Percentiles rank a stretch among this genome's conserved stretches.
Conservation (phyloP, 1,140 invertebrate species). For the Nasonia longicornis region DNA sequence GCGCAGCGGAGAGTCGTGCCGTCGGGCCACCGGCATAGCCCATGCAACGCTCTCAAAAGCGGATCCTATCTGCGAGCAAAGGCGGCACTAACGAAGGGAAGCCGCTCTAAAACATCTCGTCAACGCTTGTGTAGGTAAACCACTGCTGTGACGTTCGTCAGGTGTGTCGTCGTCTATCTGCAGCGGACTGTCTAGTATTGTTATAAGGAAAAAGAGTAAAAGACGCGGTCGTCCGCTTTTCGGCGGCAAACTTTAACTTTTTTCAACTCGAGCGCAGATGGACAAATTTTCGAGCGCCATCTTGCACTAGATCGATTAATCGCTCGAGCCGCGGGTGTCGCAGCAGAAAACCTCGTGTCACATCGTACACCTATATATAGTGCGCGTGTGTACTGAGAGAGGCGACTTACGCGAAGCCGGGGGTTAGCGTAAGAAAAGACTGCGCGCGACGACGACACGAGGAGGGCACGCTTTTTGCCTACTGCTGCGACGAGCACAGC, state of each 20-base stretch:
- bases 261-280: too few relatives aligned
- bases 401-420: too few relatives aligned
- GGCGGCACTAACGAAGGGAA: conserved; percentile 21
- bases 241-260: too few relatives aligned
- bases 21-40: neutral
- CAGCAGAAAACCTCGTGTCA: too few relatives aligned
- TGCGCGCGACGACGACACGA: neutral
- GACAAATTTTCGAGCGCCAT: neutral
- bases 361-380: too few relatives aligned
- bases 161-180: too few relatives aligned
- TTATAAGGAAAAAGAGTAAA: too few relatives aligned
- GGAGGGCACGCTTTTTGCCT: neutral
- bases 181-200: too few relatives aligned
- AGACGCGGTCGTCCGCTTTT: too few relatives aligned
- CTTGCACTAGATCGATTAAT: conserved; percentile 29
- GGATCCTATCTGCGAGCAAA: conserved; percentile 26
- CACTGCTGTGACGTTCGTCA: too few relatives aligned
- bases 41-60: conserved; percentile 6
- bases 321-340: neutral
- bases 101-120: conserved; percentile 16
- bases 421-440: neutral
- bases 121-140: neutral
- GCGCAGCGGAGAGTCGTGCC: neutral
- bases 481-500: neutral
- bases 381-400: too few relatives aligned